Percentiles rank a stretch among this genome's conserved stretches.
Evolutionary conservation across 2,888 invertebrate species (phyloP).

Genomic region (Noctua fimbriata): DNA sequence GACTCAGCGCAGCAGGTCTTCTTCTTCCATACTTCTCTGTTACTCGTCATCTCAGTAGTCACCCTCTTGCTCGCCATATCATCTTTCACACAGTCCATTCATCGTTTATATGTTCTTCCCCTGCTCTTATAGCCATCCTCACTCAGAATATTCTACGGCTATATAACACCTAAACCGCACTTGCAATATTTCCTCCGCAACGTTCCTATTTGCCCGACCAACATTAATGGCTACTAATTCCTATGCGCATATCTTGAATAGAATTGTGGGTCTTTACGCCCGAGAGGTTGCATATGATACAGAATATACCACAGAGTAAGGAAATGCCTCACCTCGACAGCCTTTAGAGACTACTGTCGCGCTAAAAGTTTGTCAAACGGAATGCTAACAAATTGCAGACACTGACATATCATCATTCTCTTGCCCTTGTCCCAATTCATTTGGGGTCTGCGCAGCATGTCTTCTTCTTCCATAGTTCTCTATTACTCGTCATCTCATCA

Average conservation of each 20-base stretch:
- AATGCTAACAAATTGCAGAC: not conserved
- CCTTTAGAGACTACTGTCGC: not conserved
- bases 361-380: not conserved
- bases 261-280: constrained; percentile 13
- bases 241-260: constrained; percentile 56
- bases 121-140: not conserved
- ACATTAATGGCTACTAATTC: constrained; percentile 48
- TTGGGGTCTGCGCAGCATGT: no score
- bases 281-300: constrained; percentile 46
- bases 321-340: not conserved
- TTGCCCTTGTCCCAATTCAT: no score
- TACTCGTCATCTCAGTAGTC: not conserved
- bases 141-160: not conserved
- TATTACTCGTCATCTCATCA: no score
- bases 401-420: no score
- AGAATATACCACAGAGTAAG: constrained; percentile 10
- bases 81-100: not conserved
- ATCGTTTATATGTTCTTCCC: not conserved
- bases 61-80: not conserved
- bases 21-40: not conserved
- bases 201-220: constrained; percentile 23
- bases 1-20: not conserved
- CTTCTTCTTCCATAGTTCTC: no score
- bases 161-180: constrained; percentile 4
- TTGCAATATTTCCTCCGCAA: constrained; percentile 12